Conservation (phyloP, 2,888 invertebrate genomes). For the Brachyptera putata region DNA sequence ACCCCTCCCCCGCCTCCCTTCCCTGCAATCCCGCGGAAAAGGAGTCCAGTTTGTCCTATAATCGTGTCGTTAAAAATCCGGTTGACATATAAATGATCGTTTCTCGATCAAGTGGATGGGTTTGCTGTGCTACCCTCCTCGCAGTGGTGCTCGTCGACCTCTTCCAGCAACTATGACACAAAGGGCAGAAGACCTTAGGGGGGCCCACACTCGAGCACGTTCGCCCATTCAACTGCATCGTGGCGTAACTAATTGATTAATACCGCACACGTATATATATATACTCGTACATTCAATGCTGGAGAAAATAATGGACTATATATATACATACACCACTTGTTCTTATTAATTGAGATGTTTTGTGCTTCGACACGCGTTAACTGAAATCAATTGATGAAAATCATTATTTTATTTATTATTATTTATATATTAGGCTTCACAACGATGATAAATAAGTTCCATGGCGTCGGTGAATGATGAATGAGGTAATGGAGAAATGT, state of each 20-base stretch:
- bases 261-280: background rate
- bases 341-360: constrained; percentile 2
- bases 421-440: too few species aligned
- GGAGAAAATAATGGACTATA: background rate
- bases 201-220: background rate
- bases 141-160: background rate
- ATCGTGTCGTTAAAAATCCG: background rate
- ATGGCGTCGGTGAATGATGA: too few species aligned
- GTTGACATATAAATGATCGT: background rate
- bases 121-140: too few species aligned
- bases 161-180: background rate
- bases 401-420: too few species aligned
- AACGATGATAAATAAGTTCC: too few species aligned
- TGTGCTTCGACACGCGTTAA: background rate
- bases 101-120: background rate
- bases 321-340: background rate
- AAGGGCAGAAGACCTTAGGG: constrained; percentile 5
- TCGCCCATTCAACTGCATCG: too few species aligned
- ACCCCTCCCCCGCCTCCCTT: too few species aligned
- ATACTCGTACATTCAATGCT: background rate
- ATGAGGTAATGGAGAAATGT: too few species aligned
- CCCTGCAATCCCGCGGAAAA: too few species aligned
- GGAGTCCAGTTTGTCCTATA: background rate
- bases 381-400: background rate
- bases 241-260: background rate